Percentiles rank a stretch among this genome's conserved stretches.
phyloP scores from a whole-genome alignment of 2,797 vertebrate species.

The Huso huso region DNA sequence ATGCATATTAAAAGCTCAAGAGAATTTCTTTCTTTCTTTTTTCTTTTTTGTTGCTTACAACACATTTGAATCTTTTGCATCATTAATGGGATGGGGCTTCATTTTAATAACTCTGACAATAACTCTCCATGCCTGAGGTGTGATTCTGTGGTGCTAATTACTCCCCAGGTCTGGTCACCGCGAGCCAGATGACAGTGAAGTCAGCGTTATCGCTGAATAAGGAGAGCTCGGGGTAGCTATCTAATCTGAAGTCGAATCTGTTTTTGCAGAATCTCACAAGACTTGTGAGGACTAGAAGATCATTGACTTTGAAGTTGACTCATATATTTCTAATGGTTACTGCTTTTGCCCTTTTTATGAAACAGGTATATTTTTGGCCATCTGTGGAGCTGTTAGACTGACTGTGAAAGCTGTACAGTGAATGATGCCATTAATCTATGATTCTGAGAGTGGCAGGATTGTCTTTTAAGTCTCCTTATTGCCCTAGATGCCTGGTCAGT shows the following conservation, averaged over 20 bases:
- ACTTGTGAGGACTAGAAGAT: too few species aligned
- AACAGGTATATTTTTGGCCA: too few species aligned
- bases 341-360: too few species aligned
- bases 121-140: slow-evolving; percentile 17
- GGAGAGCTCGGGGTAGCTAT: not conserved
- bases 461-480: too few species aligned
- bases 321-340: too few species aligned
- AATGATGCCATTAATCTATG: too few species aligned
- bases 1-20: slow-evolving; percentile 21
- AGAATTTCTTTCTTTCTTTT: slow-evolving; percentile 1
- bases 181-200: slow-evolving; percentile 7
- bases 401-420: too few species aligned
- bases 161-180: slow-evolving; percentile 24
- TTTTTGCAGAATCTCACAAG: not conserved
- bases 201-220: slow-evolving; percentile 13
- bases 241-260: slow-evolving; percentile 4
- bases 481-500: too few species aligned
- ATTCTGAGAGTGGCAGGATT: too few species aligned
- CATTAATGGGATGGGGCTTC: slow-evolving; percentile 37
- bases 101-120: slow-evolving; percentile 25
- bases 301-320: too few species aligned
- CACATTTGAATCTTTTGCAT: slow-evolving; percentile 31
- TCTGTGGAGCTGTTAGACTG: too few species aligned
- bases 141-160: slow-evolving; percentile 37
- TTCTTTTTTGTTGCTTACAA: slow-evolving; percentile 32